These are phyloP conservation scores for Enteromius viviparus DNA, from an alignment of 2,797 vertebrate genomes.

Conservation along the genomic window DNA sequence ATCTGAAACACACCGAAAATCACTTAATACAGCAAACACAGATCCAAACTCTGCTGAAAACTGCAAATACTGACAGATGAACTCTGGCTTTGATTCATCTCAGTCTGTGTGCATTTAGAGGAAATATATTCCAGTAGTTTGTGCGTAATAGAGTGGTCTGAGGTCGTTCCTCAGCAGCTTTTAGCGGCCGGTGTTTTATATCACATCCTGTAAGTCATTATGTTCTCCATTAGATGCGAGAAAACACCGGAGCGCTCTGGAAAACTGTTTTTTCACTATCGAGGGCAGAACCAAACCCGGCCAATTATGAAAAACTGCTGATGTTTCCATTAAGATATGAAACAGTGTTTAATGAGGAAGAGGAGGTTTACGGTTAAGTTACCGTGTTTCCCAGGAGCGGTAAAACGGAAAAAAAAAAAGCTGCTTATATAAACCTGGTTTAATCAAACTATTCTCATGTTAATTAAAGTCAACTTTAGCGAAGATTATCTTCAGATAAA, in stretches of 20 bases:
- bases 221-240: slow-evolving; percentile 6
- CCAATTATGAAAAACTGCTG: background rate
- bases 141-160: background rate
- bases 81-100: background rate
- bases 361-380: background rate
- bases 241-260: background rate
- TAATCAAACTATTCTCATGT: background rate
- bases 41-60: background rate
- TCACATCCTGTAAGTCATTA: slow-evolving; percentile 27
- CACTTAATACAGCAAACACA: background rate
- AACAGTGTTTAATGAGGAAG: background rate
- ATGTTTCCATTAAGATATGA: background rate
- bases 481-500: slow-evolving; percentile 9
- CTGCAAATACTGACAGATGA: background rate
- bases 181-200: slow-evolving; percentile 14
- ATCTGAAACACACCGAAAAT: slow-evolving; percentile 72
- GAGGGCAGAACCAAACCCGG: background rate
- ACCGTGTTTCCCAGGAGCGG: background rate
- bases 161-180: background rate
- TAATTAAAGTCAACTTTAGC: background rate
- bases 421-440: background rate
- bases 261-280: background rate
- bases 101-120: background rate
- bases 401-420: background rate
- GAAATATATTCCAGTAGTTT: background rate